Base-by-base conservation (phyloP, 2,888 invertebrate genomes). In the Lagria hirta region DNA sequence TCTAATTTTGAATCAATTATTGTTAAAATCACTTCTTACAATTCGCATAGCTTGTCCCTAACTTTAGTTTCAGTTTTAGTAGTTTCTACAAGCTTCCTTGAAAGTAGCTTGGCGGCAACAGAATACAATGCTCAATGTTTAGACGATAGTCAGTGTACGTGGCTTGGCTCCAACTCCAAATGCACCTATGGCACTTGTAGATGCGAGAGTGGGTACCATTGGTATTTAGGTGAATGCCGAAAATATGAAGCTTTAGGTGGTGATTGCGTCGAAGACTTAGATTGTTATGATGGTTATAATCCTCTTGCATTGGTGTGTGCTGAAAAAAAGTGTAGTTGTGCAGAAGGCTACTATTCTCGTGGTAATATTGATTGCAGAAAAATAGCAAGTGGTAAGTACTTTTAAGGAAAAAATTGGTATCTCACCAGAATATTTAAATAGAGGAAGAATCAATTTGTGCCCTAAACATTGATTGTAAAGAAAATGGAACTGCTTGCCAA, bases 171-270 rank as follows among this genome's bases (percentile, higher is more conserved):
- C 1, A 52, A 58, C 35, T 44, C 51, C 2, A 29, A 26, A 3
- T 61, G 61, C 33, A 34, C 15, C n/a, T 46, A 53, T 16, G 52
- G 51, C 23, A 42, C 35, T 10, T 61, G 61, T 30, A 35, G 42
- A 12, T 61, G 61, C 33, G 12, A 47, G 14, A 32, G 43, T 23
- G 49, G 49, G 5, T 58, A 38, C 37, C 49, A 49, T 40, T 61
- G 61, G 61, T 60, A 51, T 23, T 45, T 51, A 26, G 61, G 61
- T 11, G 43, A 49, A 30, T 61, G 61, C 37, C 42, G 37, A 36
- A 22, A 40, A 30, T 57, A 45, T 30, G 52, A 43, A 2, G 47
- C 35, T 13, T 51, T 59, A 43, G 55, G 51, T 17, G 54, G 51
- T 23, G 3, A 24, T 2, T 61, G 61, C 24, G 12, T 28, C 4